Percentiles rank a stretch among this genome's conserved stretches.
Evolutionary conservation across 92 coral and sea anemone genomes (phyloP).

Genomic region (Zoanthus gigantus): DNA sequence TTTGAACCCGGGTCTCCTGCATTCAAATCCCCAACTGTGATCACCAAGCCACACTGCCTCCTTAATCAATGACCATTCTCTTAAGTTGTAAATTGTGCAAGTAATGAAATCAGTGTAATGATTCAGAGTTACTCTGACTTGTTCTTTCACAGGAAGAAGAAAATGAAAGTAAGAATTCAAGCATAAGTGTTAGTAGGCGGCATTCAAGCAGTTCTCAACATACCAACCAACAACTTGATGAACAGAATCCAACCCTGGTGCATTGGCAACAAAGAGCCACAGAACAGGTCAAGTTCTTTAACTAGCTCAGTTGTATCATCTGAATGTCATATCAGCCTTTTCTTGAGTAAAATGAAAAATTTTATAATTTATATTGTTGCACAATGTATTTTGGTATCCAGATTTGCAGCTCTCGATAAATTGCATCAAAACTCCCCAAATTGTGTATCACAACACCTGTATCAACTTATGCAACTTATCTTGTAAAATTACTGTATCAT

Average conservation of each 20-base stretch:
- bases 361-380: too few species aligned
- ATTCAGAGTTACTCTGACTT: background rate
- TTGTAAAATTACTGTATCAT: background rate
- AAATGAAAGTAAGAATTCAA: constrained; percentile 44
- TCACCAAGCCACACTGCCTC: too few species aligned
- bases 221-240: constrained; percentile 5
- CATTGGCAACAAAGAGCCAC: background rate
- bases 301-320: background rate
- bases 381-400: too few species aligned
- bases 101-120: too few species aligned
- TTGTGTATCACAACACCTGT: too few species aligned
- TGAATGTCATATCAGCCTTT: background rate
- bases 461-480: too few species aligned
- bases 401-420: too few species aligned
- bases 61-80: too few species aligned
- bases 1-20: too few species aligned
- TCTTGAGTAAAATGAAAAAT: background rate
- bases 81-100: too few species aligned
- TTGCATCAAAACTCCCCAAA: too few species aligned
- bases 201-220: constrained; percentile 6
- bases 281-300: constrained; percentile 17
- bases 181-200: constrained; percentile 30
- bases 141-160: constrained; percentile 54
- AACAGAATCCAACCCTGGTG: background rate
- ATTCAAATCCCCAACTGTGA: too few species aligned